Evolutionary conservation across 2,888 invertebrate species (phyloP), one percentile per base, ranked within the genome.

Genomic region (Ypsolopha scabrella): DNA sequence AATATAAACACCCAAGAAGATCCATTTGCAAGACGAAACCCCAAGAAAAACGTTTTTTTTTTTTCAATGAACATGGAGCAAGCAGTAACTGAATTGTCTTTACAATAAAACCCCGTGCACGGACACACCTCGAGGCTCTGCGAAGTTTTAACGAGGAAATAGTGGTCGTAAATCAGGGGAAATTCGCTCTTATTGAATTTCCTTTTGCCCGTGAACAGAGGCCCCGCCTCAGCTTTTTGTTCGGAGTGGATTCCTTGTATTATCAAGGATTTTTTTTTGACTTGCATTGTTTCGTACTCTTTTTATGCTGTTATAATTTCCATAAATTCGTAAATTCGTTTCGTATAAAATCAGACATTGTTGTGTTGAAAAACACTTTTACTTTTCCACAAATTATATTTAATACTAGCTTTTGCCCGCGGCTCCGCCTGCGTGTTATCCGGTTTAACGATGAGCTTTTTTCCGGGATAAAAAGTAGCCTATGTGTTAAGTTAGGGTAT

Each of bases 181-280:
- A 83, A 83, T 80, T 82, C 80, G 72, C 73, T 77, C 81, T 83
- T 83, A 86, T 85, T 83, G 83, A 86, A 86, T 86, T 85, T 85
- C 79, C 82, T 79, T 76, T 77, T 71, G 75, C 75, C 72, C 72
- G 74, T 59, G 64, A 72, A 67, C 72, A 76, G 75, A 78, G 76
- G 71, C 68, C 57, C 65, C 64, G 71, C 70, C 73, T 70, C 68
- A 24, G 65, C 72, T 81, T 82, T 81, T 83, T 80, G 72, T 76
- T 76, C 70, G 65, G 60, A 75, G 75, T 46, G 39, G 39, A 45
- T 11, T 36, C 6, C 36, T 50, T 35, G 36, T 46, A 34, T 11
- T 39, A n/a, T n/a, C 39, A 39, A 39, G 6, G 39, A 39, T 6
- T n/a, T 24, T 24, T 24, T 24, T 24, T 24, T 24, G 4, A 24